Base-by-base conservation (phyloP, 1,140 invertebrate species). In the Papilio machaon region DNA sequence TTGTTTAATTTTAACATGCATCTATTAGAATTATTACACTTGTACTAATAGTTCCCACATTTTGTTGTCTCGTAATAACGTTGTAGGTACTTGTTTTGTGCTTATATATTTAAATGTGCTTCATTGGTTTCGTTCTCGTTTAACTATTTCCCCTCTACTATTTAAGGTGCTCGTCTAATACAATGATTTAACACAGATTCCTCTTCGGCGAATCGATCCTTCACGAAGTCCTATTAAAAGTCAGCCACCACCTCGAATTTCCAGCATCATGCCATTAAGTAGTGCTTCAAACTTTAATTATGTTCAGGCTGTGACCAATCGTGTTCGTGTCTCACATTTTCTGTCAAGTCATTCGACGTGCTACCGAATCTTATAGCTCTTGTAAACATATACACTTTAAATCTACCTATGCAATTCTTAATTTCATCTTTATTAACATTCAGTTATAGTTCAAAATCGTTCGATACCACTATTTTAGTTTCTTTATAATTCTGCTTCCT, bases 231-330 rank as follows among this genome's bases (percentile, higher is more conserved):
- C 91, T 92, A 94, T 94, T 93, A 93, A 94, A 94, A 94, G 91
- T 94, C 92, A 94, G 85, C 88, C 88, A 93, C 91, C 91, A 93
- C 91, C 92, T 92, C 92, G 91, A 94, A 94, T 94, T 88, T 91
- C 89, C 89, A 90, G 91, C 91, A 89, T 94, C 91, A 93, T 91
- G 91, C 92, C 92, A 94, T 94, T 93, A 94, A 90, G 87, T 91
- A 91, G 88, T 92, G 90, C 91, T 92, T 92, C 92, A 93, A 94
- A 94, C 92, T 94, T 94, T 94, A 94, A 94, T 94, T 94, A 94
- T 92, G 90, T 94, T 94, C 89, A 83, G 92, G 86, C 91, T 94
- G 93, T 94, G 92, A 94, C 92, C 93, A 94, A 94, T 94, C 88
- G 91, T 87, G 91, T 90, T 94, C 93, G 92, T 94, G 92, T 94